Base-by-base conservation (phyloP, 2,113 vertebrate species). In the Crotalus viridis region DNA sequence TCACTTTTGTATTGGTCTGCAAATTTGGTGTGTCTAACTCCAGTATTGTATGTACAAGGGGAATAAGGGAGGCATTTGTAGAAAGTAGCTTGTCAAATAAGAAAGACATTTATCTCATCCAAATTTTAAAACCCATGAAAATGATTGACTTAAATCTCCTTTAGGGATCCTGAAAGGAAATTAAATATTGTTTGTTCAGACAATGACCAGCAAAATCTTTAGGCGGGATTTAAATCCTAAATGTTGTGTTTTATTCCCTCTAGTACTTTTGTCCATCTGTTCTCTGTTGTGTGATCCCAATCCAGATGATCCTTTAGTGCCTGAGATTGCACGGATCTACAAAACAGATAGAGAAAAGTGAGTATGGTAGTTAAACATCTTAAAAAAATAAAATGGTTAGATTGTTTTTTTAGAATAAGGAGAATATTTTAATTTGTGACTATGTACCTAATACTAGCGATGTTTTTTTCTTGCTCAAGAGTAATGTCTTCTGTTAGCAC, bases 331-430 rank as follows among this genome's bases (percentile, higher is more conserved):
- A 98, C 98, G 99, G 98, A 99, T 99, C 98, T 99, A 99, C 99
- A 99, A 99, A 99, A 99, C 99, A 98, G 99, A 99, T 98, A 99
- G 99, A 99, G 99, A 99, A 98, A 99, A 99, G 99, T 99, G 96
- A 98, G 99, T 98, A 97, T 96, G 94, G 81, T 95, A 92, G 93
- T 55, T 55, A 95, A 91, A 94, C 33, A 3, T 0, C 15, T 91
- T 10, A 28, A 39, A 86, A 46, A n/a, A 51, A 54, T 52, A n/a
- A 48, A 81, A 22, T 33, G 91, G 92, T 17, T 21, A 6, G 17
- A 56, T 54, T 5, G 22, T 7, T 91, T 19, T 57, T 12, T 5
- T 19, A 3, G 12, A 69, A 81, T 81, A 21, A 92, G 86, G 33
- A 74, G 52, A 85, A 10, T 89, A 5, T 55, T 7, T 57, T 89